Evolutionary conservation across 2,797 vertebrate species (phyloP).

Genomic region (Macropus fuliginosus): DNA sequence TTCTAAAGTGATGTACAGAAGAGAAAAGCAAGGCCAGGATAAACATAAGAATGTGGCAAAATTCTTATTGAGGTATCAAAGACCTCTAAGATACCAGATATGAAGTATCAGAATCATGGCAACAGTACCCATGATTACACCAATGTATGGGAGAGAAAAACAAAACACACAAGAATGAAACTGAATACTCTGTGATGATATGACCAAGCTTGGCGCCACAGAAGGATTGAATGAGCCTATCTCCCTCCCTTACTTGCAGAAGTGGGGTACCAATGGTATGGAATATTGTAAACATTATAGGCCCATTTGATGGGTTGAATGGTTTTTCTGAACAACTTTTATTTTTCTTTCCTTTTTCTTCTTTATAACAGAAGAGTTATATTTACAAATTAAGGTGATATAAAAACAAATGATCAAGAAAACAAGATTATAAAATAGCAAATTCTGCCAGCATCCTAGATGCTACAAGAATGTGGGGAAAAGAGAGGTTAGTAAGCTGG

Average conservation of each 20-base stretch:
- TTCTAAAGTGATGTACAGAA: too few relatives aligned
- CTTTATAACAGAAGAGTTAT: background rate
- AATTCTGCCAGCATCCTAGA: background rate
- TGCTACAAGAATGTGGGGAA: slow-evolving; percentile 22
- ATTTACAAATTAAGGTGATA: background rate
- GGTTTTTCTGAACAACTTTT: background rate
- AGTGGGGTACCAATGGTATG: background rate
- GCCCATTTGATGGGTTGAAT: background rate
- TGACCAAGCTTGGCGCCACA: background rate
- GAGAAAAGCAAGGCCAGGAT: too few relatives aligned
- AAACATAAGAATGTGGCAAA: too few relatives aligned
- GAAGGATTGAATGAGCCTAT: background rate
- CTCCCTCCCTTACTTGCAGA: background rate
- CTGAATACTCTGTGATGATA: background rate
- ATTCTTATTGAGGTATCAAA: too few relatives aligned
- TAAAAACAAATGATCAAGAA: background rate
- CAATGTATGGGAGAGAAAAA: background rate
- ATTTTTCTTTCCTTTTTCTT: background rate
- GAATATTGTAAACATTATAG: too few relatives aligned
- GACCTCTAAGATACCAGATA: too few relatives aligned
- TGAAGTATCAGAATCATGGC: background rate
- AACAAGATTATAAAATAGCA: background rate
- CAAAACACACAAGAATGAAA: background rate
- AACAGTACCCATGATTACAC: background rate
- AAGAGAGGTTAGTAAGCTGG: slow-evolving; percentile 33